Evolutionary conservation across 2,797 vertebrate species (phyloP), one percentile per base, ranked within the genome.

Genomic region (Cephalopachus bancanus): DNA sequence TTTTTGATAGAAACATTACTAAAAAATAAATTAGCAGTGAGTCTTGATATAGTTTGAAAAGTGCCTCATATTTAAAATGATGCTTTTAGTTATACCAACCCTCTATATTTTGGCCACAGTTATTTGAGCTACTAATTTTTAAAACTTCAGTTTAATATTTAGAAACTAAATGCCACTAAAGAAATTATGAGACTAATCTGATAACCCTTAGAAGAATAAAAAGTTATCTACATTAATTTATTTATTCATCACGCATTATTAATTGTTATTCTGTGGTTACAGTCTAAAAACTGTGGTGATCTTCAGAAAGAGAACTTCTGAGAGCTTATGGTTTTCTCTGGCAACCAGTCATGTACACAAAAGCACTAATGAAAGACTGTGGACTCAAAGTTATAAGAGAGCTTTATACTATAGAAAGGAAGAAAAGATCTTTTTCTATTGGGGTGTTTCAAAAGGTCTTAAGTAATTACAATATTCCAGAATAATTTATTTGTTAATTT

Each of bases 211-310:
- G 67, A 71, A 95, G 55, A 83, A 93, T 28, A 78, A 89, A 80
- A 20, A n/a, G 16, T 75, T 85, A 16, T 37, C 12, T 67, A 65
- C 12, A 65, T 62, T 87, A 76, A 91, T 91, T 93, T 87, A 94
- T 94, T 89, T 28, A 92, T 59, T 94, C 30, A 37, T 85, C 59
- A 94, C 28, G 15, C 7, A 44, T 83, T 90, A 92, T 72, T 94
- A 91, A 93, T 53, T 94, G 69, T 1, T 37, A 0, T 83, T 86
- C 91, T 59, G 8, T 84, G 19, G 44, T 76, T 89, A 33, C 57
- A 11, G 14, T 94, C 67, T 91, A 89, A 83, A 85, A 71, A 71
- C 30, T 80, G 1, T 64, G 60, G 30, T 75, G 24, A 10, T 12
- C 12, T 89, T 96, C 37, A 75, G 59, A 95, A 80, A 89, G 10